Base-by-base conservation (phyloP, 2,113 vertebrate species). In the Potamarius usumacintae region DNA sequence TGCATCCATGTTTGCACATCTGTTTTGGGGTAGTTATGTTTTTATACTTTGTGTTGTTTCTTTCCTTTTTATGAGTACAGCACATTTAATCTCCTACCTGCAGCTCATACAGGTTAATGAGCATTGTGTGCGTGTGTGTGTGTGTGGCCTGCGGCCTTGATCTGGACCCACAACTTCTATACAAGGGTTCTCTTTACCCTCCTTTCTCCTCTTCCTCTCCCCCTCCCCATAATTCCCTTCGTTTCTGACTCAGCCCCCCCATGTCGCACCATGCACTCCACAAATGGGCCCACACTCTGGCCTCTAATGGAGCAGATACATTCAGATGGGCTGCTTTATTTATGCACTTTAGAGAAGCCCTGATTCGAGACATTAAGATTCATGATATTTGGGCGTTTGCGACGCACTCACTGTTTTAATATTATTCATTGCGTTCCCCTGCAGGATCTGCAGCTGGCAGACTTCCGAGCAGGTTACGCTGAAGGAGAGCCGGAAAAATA, bases 321-420 rank as follows among this genome's bases (percentile, higher is more conserved):
- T 94, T 94, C 92, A 93, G 92, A 92, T 91, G 85, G 90, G 92
- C 90, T 89, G 90, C 92, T 94, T 94, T 94, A 94, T 95, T 92
- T 93, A 94, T 95, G 94, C 92, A 93, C 92, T 90, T 89, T 77
- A 85, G 86, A 90, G 90, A 91, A 89, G 87, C 55, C 67, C 65
- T 89, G 87, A 89, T 85, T 89, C 91, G 85, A 83, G 89, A 84
- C 90, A 89, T 93, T 93, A 88, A 88, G 92, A 94, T 94, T 94
- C 92, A 92, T 92, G 92, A 92, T 93, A 87, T 94, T 92, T 93
- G 93, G 91, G 91, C 91, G 90, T 93, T 93, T 62, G 92, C 92
- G 91, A 93, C 90, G 89, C 89, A 80, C 77, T 90, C 88, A 77
- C 90, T 88, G 87, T 88, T 86, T 87, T 94, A 92, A 94, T 93